A percentile compares a stretch with the other conserved stretches of the same genome.
Evolutionary conservation across 2,797 vertebrate genomes (phyloP).

Genomic region (Yasuhikotakia modesta): DNA sequence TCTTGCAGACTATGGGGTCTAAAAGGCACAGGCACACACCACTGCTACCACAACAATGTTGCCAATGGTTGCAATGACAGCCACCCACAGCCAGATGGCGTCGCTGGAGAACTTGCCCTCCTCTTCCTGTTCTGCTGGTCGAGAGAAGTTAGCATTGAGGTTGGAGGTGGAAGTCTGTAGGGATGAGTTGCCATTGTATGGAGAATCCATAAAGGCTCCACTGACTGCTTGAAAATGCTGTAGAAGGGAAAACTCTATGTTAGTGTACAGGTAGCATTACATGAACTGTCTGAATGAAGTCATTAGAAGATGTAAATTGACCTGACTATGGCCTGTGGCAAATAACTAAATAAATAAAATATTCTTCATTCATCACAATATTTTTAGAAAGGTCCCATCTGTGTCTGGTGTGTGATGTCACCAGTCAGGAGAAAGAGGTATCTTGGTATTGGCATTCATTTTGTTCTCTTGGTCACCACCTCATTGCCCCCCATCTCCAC

Average conservation of each 20-base stretch:
- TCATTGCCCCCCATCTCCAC: constrained; percentile 37
- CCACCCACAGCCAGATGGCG: constrained; percentile 82
- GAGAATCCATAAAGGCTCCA: constrained; percentile 79
- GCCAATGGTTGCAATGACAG: constrained; percentile 81
- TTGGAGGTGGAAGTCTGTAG: constrained; percentile 78
- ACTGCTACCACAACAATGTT: constrained; percentile 85
- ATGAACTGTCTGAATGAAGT: background rate
- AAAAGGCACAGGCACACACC: constrained; percentile 84
- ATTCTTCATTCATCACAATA: no score
- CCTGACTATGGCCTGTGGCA: no score
- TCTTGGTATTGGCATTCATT: constrained; percentile 20
- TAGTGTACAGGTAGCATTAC: background rate
- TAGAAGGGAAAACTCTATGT: background rate
- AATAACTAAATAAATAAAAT: no score
- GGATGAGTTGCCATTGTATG: constrained; percentile 76
- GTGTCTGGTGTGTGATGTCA: constrained; percentile 41
- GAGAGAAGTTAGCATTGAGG: constrained; percentile 70
- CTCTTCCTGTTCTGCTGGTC: constrained; percentile 73
- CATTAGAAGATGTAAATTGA: background rate
- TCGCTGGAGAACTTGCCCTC: constrained; percentile 78
- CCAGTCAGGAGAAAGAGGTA: constrained; percentile 35
- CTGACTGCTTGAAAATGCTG: constrained; percentile 75
- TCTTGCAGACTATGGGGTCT: constrained; percentile 54
- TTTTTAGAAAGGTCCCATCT: background rate
- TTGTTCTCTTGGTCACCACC: constrained; percentile 11